Percentiles rank a stretch among this genome's conserved stretches.
These are phyloP conservation scores for Isichthys henryi DNA, from an alignment of 2,113 vertebrate genomes.

Conservation along the genomic window DNA sequence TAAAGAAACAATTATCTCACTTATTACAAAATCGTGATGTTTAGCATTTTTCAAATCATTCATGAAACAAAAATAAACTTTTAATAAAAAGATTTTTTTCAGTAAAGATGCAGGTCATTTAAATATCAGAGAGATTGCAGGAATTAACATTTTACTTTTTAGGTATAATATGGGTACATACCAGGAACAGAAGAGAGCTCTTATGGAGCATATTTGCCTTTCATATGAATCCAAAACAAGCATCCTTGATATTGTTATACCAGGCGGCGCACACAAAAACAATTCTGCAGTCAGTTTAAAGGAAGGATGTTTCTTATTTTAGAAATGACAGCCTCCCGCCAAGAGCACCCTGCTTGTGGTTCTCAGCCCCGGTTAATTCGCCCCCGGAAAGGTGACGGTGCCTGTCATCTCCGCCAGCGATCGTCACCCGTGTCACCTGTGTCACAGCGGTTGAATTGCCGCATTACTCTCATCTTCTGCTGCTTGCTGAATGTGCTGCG, in stretches of 20 bases:
- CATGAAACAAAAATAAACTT: neutral
- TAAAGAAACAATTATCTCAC: neutral
- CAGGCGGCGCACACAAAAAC: neutral
- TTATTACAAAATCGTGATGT: neutral
- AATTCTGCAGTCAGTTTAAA: neutral
- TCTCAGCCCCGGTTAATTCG: neutral
- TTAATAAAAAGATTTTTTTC: neutral
- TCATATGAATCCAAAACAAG: neutral
- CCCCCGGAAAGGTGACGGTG: neutral
- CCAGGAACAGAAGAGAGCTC: neutral
- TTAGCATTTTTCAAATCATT: neutral
- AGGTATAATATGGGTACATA: neutral
- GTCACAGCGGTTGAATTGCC: neutral
- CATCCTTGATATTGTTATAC: neutral
- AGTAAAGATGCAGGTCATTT: neutral
- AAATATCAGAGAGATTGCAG: neutral
- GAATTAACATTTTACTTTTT: neutral
- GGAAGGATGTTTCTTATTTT: conserved; percentile 1
- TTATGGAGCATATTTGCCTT: neutral
- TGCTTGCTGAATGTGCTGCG: neutral
- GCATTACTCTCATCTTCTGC: neutral
- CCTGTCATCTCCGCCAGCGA: neutral
- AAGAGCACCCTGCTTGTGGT: neutral
- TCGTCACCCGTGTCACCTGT: neutral
- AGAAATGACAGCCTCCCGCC: neutral